Evolutionary conservation across 2,797 vertebrate genomes (phyloP).

Genomic region (Fratercula arctica): DNA sequence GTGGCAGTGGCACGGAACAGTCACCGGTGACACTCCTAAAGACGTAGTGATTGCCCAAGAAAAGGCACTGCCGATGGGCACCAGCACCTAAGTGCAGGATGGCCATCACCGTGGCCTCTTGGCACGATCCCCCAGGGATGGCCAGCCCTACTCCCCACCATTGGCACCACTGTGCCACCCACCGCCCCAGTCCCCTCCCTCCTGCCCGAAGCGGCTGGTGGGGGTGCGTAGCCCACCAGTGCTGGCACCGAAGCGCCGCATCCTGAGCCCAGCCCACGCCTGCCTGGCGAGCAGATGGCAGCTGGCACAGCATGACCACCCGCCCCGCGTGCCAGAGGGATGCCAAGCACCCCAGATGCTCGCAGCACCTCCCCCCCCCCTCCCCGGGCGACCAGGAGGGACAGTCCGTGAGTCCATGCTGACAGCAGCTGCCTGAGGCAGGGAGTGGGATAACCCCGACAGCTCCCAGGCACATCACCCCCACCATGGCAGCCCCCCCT

Average conservation of each 20-base stretch:
- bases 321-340: accelerated
- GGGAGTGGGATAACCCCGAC: background rate
- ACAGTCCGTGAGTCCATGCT: accelerated
- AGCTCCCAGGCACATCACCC: background rate
- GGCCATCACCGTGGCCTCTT: background rate
- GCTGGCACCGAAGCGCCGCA: background rate
- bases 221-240: background rate
- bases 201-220: background rate
- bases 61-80: accelerated
- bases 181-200: background rate
- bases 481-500: background rate
- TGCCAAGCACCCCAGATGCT: background rate
- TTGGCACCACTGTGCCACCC: background rate
- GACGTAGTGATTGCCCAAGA: accelerated
- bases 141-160: background rate
- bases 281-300: background rate
- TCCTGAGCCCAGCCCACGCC: background rate
- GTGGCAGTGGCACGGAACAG: background rate
- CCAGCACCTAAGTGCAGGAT: background rate
- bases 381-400: accelerated
- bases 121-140: background rate
- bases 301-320: background rate
- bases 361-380: background rate
- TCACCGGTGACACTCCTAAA: background rate
- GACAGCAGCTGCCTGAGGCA: background rate